Evolutionary conservation across 2,888 invertebrate genomes (phyloP).

Genomic region (Tanytarsus gracilentus): DNA sequence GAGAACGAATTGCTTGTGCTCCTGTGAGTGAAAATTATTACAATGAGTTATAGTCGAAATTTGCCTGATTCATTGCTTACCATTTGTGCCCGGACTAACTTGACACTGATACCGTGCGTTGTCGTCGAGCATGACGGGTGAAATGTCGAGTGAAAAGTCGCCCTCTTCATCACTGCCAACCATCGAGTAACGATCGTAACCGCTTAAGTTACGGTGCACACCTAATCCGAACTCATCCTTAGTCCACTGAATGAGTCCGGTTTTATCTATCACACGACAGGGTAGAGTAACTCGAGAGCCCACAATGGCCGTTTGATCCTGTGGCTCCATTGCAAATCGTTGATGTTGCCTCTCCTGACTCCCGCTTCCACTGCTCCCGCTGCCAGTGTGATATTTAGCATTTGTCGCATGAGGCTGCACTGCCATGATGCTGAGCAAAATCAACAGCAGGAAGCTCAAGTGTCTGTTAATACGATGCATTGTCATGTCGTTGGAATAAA

Average conservation of each 20-base stretch:
- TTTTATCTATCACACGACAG: slow-evolving; percentile 80
- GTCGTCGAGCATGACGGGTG: slow-evolving; percentile 81
- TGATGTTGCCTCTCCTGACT: slow-evolving; percentile 47
- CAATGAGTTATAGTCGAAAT: neutral
- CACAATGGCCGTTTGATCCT: slow-evolving; percentile 80
- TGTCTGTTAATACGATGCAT: slow-evolving; percentile 20
- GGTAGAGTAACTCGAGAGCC: slow-evolving; percentile 82
- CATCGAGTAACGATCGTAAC: slow-evolving; percentile 91
- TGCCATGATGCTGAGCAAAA: slow-evolving; percentile 11
- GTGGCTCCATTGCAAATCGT: slow-evolving; percentile 84
- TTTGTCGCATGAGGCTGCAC: no score
- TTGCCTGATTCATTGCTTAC: slow-evolving; percentile 33
- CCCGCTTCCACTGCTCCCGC: neutral
- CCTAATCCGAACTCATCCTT: slow-evolving; percentile 94
- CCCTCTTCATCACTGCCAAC: slow-evolving; percentile 92
- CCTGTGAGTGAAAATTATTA: slow-evolving; percentile 37
- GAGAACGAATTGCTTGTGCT: slow-evolving; percentile 74
- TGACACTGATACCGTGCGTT: slow-evolving; percentile 92
- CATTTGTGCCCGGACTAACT: slow-evolving; percentile 70
- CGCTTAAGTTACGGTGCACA: slow-evolving; percentile 76
- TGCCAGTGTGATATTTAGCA: slow-evolving; percentile 9
- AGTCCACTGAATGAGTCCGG: slow-evolving; percentile 91
- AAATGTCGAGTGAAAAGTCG: slow-evolving; percentile 85
- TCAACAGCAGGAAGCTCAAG: neutral
- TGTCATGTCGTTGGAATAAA: slow-evolving; percentile 25